A percentile compares a stretch with the other conserved stretches of the same genome.
Evolutionary conservation across 2,113 vertebrate species (phyloP).

Genomic region (Condylura cristata): DNA sequence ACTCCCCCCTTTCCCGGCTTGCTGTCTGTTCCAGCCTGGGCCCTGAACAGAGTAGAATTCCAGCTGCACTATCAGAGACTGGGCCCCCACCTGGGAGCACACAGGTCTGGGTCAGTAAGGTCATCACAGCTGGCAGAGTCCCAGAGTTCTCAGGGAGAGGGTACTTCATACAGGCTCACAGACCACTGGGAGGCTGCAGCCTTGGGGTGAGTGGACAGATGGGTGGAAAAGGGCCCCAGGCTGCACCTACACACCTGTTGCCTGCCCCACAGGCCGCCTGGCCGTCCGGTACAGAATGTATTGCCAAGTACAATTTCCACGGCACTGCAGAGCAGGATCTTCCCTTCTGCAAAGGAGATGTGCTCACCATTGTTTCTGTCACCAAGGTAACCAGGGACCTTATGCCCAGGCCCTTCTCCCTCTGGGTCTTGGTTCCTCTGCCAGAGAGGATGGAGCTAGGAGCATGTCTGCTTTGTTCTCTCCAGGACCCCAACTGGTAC

Average conservation of each 20-base stretch:
- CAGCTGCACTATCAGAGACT: background rate
- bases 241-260: background rate
- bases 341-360: constrained; percentile 96
- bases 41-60: background rate
- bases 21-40: background rate
- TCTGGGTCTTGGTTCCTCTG: background rate
- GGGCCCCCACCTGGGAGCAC: background rate
- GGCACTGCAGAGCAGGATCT: constrained; percentile 96
- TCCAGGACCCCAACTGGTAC: constrained; percentile 98
- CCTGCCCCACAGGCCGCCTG: constrained; percentile 85
- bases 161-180: background rate
- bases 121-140: background rate
- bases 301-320: constrained; percentile 97
- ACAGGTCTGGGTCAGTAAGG: too few species aligned
- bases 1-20: background rate
- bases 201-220: too few species aligned
- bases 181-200: background rate
- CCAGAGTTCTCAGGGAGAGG: background rate
- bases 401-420: rapidly evolving
- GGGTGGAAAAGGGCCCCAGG: background rate
- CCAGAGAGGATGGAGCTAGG: background rate
- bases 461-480: background rate
- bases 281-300: constrained; percentile 96
- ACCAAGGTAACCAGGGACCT: constrained; percentile 90
- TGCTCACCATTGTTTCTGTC: constrained; percentile 94